phyloP scores from a whole-genome alignment of 2,888 invertebrate genomes.

The Phytoseiulus persimilis region DNA sequence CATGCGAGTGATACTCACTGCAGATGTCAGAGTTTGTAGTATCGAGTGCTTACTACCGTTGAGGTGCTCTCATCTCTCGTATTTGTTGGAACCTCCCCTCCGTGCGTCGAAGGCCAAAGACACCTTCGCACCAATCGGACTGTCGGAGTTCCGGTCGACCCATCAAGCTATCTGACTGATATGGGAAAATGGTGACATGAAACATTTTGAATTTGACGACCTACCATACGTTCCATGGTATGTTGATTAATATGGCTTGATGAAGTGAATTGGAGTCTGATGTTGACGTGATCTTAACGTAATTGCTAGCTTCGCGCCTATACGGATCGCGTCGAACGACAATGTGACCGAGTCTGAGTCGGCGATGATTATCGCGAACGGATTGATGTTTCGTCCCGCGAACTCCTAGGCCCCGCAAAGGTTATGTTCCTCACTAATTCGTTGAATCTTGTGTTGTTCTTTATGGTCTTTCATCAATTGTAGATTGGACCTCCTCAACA shows the following conservation, averaged over 20 bases:
- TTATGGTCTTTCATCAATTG: not conserved
- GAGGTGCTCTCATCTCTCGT: too few species aligned
- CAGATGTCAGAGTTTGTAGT: too few species aligned
- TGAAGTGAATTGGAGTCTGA: not conserved
- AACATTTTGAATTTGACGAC: not conserved
- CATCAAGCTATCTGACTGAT: not conserved
- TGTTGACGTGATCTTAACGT: not conserved
- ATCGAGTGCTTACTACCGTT: too few species aligned
- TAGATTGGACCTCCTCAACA: not conserved
- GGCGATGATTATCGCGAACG: not conserved
- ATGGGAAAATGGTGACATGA: not conserved
- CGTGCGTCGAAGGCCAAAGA: too few species aligned
- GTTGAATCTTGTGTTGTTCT: not conserved
- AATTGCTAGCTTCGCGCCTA: not conserved
- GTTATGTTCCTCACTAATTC: conserved; percentile 26
- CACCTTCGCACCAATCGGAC: not conserved
- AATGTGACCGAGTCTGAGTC: not conserved
- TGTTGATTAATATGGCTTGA: not conserved
- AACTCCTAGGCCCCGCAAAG: conserved; percentile 19
- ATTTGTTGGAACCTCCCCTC: too few species aligned
- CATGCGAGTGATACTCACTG: too few species aligned
- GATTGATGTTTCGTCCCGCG: not conserved
- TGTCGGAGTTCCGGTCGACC: not conserved
- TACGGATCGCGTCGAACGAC: not conserved
- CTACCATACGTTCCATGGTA: not conserved